These are phyloP conservation scores for Papio anubis DNA, from an alignment of 2,113 vertebrate species.

Conservation along the genomic window DNA sequence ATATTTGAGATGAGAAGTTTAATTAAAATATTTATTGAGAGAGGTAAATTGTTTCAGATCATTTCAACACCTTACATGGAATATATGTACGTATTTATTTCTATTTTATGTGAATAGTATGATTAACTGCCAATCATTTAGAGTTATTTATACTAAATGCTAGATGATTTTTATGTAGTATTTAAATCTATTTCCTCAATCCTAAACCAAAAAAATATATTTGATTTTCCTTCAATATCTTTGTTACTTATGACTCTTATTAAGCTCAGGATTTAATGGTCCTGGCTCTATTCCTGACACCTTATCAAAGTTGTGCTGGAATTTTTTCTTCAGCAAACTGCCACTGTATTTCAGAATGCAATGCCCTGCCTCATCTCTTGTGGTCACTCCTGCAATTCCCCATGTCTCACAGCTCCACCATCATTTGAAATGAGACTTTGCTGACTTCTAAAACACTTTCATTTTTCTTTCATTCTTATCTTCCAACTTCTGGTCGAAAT, in stretches of 20 bases:
- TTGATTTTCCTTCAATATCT: background rate
- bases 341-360: rapidly evolving
- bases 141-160: background rate
- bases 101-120: background rate
- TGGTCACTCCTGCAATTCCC: background rate
- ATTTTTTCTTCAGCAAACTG: too few relatives aligned
- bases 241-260: background rate
- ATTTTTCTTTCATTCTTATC: background rate
- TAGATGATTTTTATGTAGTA: background rate
- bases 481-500: background rate
- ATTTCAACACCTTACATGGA: background rate
- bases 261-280: background rate
- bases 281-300: background rate
- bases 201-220: background rate
- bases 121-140: background rate
- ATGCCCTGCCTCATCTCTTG: rapidly evolving
- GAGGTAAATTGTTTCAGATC: background rate
- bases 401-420: rapidly evolving
- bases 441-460: background rate
- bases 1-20: background rate
- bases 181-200: background rate
- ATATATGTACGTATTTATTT: background rate
- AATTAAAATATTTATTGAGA: background rate
- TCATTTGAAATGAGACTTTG: background rate
- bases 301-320: background rate